phyloP scores from a whole-genome alignment of 2,797 vertebrate species.

The Podarcis lilfordi region DNA sequence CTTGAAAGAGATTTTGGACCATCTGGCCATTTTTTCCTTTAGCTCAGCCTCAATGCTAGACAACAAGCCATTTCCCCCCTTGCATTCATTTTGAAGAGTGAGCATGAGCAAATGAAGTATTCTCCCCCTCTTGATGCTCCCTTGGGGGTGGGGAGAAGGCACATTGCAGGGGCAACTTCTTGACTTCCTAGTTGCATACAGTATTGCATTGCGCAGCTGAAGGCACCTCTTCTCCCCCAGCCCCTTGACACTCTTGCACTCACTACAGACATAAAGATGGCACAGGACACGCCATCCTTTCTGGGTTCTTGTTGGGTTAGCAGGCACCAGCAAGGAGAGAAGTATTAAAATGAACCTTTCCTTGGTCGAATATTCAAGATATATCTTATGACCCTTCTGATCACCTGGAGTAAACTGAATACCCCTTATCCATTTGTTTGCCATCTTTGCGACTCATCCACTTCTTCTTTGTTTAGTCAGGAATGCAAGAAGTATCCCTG shows the following conservation, averaged over 20 bases:
- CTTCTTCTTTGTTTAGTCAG: not conserved
- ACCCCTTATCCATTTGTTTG: not conserved
- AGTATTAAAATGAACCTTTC: not conserved
- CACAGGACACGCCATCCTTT: not conserved
- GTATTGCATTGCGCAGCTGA: not conserved
- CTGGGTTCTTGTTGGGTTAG: not conserved
- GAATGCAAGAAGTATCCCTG: not conserved
- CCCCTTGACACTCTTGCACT: not conserved
- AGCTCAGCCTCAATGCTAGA: not conserved
- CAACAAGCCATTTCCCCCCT: not conserved
- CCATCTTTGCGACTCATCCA: not conserved
- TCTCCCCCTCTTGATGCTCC: too few species aligned
- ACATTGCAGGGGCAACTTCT: not conserved
- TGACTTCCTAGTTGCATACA: not conserved
- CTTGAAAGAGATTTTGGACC: not conserved
- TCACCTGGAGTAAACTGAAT: not conserved
- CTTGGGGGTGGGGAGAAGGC: not conserved
- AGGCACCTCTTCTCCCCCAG: not conserved
- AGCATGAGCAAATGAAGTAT: not conserved
- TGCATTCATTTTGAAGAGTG: conserved; percentile 7
- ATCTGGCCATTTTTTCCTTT: not conserved
- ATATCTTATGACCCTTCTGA: not conserved
- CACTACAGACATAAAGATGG: not conserved
- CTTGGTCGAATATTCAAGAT: not conserved
- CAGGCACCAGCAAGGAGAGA: not conserved